Base-by-base conservation (phyloP, 2,888 invertebrate species). In the Sialis lutaria region DNA sequence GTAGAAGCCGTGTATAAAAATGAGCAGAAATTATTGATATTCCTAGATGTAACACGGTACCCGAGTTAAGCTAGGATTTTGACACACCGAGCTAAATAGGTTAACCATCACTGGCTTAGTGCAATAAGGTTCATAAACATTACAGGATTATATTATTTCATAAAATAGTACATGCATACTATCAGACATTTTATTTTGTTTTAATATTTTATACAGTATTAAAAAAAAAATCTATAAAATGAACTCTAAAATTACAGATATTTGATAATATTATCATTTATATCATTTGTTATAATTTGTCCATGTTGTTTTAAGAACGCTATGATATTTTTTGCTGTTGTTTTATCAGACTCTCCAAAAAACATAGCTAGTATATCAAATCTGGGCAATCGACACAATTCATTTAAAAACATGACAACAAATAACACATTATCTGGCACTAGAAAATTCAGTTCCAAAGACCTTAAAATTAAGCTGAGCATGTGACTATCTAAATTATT, bases 401-500 rank as follows among this genome's bases (percentile, higher is more conserved):
- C 57, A n/a, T 52, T 53, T 12, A 68, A 51, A 37, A 61, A 55
- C 7, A 53, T 51, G 41, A 50, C 44, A 1, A 66, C 53, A 34
- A 58, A 52, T 2, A 60, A 56, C 0, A 53, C 50, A 53, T 67
- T 60, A 12, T 58, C 51, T 4, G 57, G 50, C 3, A 57, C 58
- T 32, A 58, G 59, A 49, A 67, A 67, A 54, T 67, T 60, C 34
- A 50, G 52, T 40, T 62, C 60, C 13, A 67, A 53, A 47, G 65
- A 64, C 40, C 53, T 58, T 8, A 68, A 48, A 32, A 68, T 60
- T 5, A 49, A 55, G 44, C 58, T 61, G 42, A 67, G 58, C 60
- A 66, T 67, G 9, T 55, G 53, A 9, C 60, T 63, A 40, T 68
- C 67, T 37, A 68, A 52, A 54, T 64, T 65, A 45, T 59, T 63